Evolutionary conservation across 1,140 invertebrate genomes (phyloP), one percentile per base, ranked within the genome.

Genomic region (Drosophila asahinai): DNA sequence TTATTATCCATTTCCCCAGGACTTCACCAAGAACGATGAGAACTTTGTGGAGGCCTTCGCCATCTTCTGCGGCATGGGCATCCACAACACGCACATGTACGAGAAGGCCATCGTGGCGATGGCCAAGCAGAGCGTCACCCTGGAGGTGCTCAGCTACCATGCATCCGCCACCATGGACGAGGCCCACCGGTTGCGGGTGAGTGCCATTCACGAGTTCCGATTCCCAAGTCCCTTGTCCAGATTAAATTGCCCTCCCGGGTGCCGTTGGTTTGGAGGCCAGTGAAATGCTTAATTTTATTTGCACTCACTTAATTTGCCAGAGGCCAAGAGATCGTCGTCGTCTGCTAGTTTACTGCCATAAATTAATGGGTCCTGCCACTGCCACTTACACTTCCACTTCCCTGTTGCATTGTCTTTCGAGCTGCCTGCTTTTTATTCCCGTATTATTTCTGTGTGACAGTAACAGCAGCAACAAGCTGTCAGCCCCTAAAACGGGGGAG

Each of bases 61-160:
- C 61, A 98, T 99, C 82, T 99, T 99, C 94, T 99, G 98, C 94
- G 98, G 98, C 25, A 98, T 99, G 97, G 98, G 98, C 33, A 99
- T 99, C 61, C 97, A 98, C 93, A 99, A 99, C 93, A 99, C 98
- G 47, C 97, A 98, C 91, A 99, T 99, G 97, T 99, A 98, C 91
- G 98, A 99, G 93, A 98, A 97, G 93, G 97, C 97, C 42, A 96
- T 98, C 83, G 97, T 97, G 68, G 97, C 97, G 1, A 98, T 98
- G 95, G 98, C 98, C 55, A 99, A 99, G 93, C 98, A 99, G 93
- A 97, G 97, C 84, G 98, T 99, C 22, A 99, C 98, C 1, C 94
- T 99, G 57, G 98, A 99, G 93, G 97, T 99, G 68, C 94, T 99
- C 77, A 98, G 98, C 93, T 99, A 99, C 94, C 98, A 99, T 94